Evolutionary conservation across 2,113 vertebrate genomes (phyloP), one percentile per base, ranked within the genome.

Genomic region (Alethe diademata): DNA sequence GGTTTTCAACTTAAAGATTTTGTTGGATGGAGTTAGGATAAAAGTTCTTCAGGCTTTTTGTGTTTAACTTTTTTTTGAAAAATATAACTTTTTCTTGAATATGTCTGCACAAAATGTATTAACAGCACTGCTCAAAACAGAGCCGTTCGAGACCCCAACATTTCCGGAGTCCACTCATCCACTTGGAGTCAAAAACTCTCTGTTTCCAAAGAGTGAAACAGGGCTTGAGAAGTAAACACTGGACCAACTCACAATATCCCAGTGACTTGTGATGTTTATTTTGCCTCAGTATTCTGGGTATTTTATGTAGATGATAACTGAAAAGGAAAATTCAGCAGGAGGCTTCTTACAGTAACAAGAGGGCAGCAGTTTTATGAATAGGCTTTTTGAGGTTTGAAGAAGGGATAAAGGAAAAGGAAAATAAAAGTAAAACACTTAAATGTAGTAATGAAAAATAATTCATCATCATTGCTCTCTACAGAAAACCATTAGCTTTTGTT

Each of bases 381-480:
- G 65, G n/a, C 19, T 54, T 82, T 25, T 58, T 76, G 87, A 73
- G 36, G 14, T 15, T 62, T 93, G 54, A 94, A 81, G 70, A 93
- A 73, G 38, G 62, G 61, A 65, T 72, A 79, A 94, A 81, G 61
- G 67, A 62, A 78, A 60, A 91, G 6, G 13, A 65, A 65, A 61
- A 42, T 75, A 76, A 74, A 86, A 62, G 24, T 29, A 35, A 88
- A 92, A 35, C 72, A 70, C 66, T 83, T 75, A 12, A 74, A 62
- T 56, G 6, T 75, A 87, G 92, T 94, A 31, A 53, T 90, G 42
- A 66, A 88, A 86, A 78, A 24, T 76, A 82, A 50, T 92, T 82
- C 79, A 85, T 96, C 66, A 56, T 67, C 15, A 5, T 40, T 96
- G 43, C 38, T 86, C 43, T 87, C 48, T 88, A 64, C 51, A 91